phyloP scores from a whole-genome alignment of 2,888 invertebrate species.

The Amphipyra berbera region DNA sequence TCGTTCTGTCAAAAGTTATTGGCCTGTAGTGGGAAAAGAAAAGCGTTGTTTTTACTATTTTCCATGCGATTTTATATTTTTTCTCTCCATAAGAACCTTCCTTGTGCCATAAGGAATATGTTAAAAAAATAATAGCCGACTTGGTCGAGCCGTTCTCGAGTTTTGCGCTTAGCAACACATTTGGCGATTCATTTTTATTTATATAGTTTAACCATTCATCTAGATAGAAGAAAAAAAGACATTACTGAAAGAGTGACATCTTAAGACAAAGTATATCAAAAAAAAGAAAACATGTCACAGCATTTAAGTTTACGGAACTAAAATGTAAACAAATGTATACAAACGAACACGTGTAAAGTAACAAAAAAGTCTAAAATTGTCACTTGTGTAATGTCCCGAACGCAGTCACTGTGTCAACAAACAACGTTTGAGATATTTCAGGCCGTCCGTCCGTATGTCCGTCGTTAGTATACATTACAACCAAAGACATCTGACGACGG shows the following conservation, averaged over 20 bases:
- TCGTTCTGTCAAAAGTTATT: no score
- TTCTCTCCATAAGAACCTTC: no score
- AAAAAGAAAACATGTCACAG: constrained; percentile 43
- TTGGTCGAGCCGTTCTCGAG: no score
- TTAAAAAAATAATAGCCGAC: no score
- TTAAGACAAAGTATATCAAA: constrained; percentile 19
- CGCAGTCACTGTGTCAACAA: constrained; percentile 79
- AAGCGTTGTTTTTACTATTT: no score
- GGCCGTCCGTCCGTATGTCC: constrained; percentile 70
- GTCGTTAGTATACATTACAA: constrained; percentile 72
- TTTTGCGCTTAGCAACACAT: no score
- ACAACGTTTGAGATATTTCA: constrained; percentile 83
- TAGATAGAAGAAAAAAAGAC: constrained; percentile 5
- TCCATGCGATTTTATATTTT: no score
- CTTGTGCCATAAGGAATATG: no score
- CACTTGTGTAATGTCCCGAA: constrained; percentile 77
- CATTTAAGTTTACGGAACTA: constrained; percentile 48
- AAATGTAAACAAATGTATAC: constrained; percentile 57
- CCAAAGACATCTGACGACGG: constrained; percentile 85
- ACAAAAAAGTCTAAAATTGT: constrained; percentile 69
- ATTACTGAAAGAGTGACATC: constrained; percentile 11
- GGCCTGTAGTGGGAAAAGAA: no score
- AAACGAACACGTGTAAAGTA: constrained; percentile 66
- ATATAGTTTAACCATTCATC: no score
- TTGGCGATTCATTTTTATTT: no score